Evolutionary conservation across 2,888 invertebrate species (phyloP).

Genomic region (Amorpha juglandis): DNA sequence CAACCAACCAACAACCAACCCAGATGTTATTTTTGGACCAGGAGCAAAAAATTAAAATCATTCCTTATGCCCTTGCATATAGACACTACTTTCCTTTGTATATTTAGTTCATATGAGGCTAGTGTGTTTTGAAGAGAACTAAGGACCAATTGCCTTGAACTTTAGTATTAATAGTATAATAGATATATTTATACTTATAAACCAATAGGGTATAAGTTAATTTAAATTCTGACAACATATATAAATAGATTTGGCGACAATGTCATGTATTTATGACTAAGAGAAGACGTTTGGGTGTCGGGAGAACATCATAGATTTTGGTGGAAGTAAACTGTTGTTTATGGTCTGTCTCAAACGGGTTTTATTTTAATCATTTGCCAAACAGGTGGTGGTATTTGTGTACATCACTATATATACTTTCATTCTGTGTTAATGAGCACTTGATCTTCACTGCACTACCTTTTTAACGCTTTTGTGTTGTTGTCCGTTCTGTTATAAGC

Average conservation of each 20-base stretch:
- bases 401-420: background rate
- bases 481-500: conserved; percentile 25
- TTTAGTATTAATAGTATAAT: no score
- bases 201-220: background rate
- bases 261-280: no score
- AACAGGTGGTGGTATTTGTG: background rate
- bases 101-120: no score
- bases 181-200: background rate
- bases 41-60: no score
- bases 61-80: no score
- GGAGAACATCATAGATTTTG: background rate
- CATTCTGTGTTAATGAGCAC: conserved; percentile 30
- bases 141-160: no score
- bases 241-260: no score
- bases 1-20: no score
- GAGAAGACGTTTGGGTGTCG: background rate
- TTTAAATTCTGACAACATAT: background rate
- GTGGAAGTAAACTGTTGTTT: background rate
- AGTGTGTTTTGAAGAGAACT: no score
- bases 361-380: background rate
- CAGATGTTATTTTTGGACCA: no score
- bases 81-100: no score
- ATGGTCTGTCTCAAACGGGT: background rate
- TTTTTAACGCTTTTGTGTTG: conserved; percentile 26
- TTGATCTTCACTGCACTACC: conserved; percentile 29